phyloP scores from a whole-genome alignment of 1,140 invertebrate genomes.

The Hirudo medicinalis region DNA sequence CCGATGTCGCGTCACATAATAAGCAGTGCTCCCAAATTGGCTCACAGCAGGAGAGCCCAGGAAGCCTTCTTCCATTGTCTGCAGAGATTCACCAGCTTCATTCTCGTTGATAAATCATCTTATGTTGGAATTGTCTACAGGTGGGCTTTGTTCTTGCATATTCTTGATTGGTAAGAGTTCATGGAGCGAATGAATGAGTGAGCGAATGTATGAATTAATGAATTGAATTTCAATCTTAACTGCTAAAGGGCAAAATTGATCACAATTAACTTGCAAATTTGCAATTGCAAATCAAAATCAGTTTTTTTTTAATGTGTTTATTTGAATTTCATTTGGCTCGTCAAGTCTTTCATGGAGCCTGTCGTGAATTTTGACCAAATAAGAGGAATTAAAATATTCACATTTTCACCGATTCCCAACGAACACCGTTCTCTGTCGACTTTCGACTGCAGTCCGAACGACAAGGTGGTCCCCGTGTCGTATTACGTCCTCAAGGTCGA shows the following conservation, averaged over 20 bases:
- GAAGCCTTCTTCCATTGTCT: background rate
- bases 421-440: no score
- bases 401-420: background rate
- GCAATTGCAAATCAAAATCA: no score
- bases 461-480: background rate
- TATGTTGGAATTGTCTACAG: background rate
- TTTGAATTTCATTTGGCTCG: no score
- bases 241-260: no score
- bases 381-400: no score
- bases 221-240: background rate
- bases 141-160: background rate
- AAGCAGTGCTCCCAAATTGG: background rate
- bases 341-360: no score
- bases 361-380: no score
- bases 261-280: no score
- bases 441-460: background rate
- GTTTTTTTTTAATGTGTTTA: no score
- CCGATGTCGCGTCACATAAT: background rate
- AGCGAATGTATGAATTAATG: background rate
- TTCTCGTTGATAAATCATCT: background rate
- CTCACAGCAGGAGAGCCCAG: background rate
- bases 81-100: constrained; percentile 1
- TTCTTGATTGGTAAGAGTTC: no score
- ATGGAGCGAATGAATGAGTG: background rate
- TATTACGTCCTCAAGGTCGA: background rate